Evolutionary conservation across 2,888 invertebrate species (phyloP).

Genomic region (Melieria crassipennis): DNA sequence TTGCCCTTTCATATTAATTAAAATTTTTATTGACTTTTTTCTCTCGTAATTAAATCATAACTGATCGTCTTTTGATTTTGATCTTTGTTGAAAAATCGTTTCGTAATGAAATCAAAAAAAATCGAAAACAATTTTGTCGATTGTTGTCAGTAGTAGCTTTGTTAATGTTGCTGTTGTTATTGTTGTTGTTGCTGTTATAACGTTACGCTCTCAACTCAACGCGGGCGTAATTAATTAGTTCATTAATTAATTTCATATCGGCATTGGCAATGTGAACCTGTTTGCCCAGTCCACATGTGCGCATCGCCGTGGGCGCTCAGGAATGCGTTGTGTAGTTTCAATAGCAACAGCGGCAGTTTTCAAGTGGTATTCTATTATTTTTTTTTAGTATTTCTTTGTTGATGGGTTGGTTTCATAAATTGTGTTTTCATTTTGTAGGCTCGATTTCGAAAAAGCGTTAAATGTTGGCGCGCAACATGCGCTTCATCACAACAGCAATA

Average conservation of each 20-base stretch:
- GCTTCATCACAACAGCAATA: too few species aligned
- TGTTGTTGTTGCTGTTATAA: neutral
- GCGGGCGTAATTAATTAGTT: slow-evolving; percentile 19
- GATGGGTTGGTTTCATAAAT: too few species aligned
- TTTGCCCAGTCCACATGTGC: too few species aligned
- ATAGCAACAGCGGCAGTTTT: too few species aligned
- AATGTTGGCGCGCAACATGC: too few species aligned
- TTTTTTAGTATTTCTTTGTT: too few species aligned
- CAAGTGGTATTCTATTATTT: too few species aligned
- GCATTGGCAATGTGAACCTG: neutral
- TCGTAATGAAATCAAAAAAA: neutral
- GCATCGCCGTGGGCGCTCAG: neutral
- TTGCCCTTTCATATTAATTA: slow-evolving; percentile 3
- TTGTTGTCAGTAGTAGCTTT: neutral
- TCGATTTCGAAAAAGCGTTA: too few species aligned
- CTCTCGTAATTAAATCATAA: slow-evolving; percentile 7
- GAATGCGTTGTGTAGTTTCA: neutral
- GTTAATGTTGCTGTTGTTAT: neutral
- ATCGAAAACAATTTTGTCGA: neutral
- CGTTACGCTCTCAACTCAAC: too few species aligned
- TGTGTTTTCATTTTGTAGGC: too few species aligned
- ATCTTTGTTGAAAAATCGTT: too few species aligned
- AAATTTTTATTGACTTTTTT: slow-evolving; percentile 1
- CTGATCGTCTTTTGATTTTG: slow-evolving; percentile 2
- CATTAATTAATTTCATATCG: slow-evolving; percentile 19